Evolutionary conservation across 64 coral and sea anemone genomes (phyloP), one percentile per base, ranked within the genome.

Genomic region (Montipora sp.): DNA sequence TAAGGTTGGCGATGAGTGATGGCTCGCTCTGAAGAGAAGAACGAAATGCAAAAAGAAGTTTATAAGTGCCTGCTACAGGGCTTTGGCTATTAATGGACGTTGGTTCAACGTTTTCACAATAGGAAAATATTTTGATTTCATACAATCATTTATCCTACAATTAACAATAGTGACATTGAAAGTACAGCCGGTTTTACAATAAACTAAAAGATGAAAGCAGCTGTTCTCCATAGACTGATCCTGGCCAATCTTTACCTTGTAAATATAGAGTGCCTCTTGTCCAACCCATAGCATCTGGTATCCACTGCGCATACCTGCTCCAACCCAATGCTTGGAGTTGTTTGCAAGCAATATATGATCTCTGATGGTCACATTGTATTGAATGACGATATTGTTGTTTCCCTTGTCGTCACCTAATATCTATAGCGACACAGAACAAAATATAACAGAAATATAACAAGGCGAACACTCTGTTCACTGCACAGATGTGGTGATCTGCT

Each of bases 221-320:
- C 36, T 36, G 36, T 36, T 36, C 36, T 36, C 36, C 36, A 36
- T 36, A 36, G 36, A 36, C 36, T 36, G 12, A 66, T 66, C 61
- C 16, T 3, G 3, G 61, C 61, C 61, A 66, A 8, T 2, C 20
- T 6, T 18, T 77, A 98, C 96, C 96, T 98, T 98, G 43, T 87
- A 81, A 61, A 95, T 61, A 27, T 67, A 93, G 23, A 98, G 61
- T 14, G 96, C 96, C 49, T 95, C 91, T 83, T 98, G 96, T 24
- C 91, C 96, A 7, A 98, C 96, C 90, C 91, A 93, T 14, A 98
- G 94, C 96, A 98, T 98, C 6, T 93, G 90, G 44, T 90, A 90
- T 1, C 94, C 96, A 88, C 94, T 95, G 87, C 91, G 94, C 77
- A 95, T 81, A 60, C 96, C 96, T 83, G 90, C 94, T 10, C 96